Evolutionary conservation across 1,140 invertebrate genomes (phyloP), one percentile per base, ranked within the genome.

Genomic region (Megathymus violae): DNA sequence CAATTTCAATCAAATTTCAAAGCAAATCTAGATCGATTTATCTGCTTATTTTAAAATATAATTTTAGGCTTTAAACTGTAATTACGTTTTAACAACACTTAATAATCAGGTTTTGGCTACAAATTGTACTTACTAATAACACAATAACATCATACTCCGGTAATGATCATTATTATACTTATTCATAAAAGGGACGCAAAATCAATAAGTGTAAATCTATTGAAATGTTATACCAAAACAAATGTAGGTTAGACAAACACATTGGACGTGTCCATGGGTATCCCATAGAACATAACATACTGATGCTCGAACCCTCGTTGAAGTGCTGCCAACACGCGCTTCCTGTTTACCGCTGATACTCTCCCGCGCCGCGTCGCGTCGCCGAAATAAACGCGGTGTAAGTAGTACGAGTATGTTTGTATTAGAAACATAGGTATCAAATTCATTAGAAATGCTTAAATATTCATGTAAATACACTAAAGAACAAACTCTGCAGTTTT

Each of bases 241-340:
- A 31, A 31, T 31, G 1, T 31, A 31, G 25, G 15, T 50, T 50
- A 31, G 16, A 17, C 27, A 51, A 19, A n/a, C 13, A 36, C 38
- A 36, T 38, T 36, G 17, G n/a, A 3, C 6, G 14, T 36, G 10
- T 40, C 48, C 48, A 40, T 17, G 48, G 48, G 34, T 17, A 51
- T 51, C 48, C 48, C 48, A 40, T 51, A 51, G 15, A 36, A 38
- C 48, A 14, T 19, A 51, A 22, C 14, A 51, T 51, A 51, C 13
- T 17, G 31, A 38, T 51, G 34, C n/a, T n/a, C n/a, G n/a, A n/a
- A n/a, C n/a, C 17, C n/a, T 6, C 19, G 59, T 80, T 80, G 77
- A 79, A 73, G 73, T 72, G 72, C 64, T 85, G 82, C 79, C 82
- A 85, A 82, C 62, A 71, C 71, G 71, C 71, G 63, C 73, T 86